These are phyloP conservation scores for Sericinus montela DNA, from an alignment of 2,888 invertebrate species.

Conservation along the genomic window DNA sequence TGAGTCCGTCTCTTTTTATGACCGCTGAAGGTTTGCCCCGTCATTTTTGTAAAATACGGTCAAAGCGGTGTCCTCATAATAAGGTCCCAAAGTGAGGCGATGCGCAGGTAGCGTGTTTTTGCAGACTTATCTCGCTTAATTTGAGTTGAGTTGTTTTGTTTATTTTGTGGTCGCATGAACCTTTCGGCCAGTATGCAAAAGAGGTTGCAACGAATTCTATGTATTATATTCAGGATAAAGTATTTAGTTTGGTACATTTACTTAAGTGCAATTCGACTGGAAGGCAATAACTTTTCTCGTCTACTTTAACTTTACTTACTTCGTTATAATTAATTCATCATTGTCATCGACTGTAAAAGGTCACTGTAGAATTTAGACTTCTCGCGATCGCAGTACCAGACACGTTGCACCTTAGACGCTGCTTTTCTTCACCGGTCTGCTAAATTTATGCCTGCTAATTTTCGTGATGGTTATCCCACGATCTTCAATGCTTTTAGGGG, in stretches of 20 bases:
- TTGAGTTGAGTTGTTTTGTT: conserved; percentile 51
- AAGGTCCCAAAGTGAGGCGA: conserved; percentile 46
- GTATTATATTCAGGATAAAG: conserved; percentile 16
- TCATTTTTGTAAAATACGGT: conserved; percentile 43
- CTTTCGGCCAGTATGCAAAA: conserved; percentile 33
- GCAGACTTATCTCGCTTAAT: conserved; percentile 57
- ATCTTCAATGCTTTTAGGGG: no score
- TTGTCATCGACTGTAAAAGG: no score
- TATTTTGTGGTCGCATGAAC: conserved; percentile 49
- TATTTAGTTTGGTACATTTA: conserved; percentile 17
- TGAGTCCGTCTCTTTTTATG: conserved; percentile 46
- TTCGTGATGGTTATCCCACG: no score
- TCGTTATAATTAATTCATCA: no score
- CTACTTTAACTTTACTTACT: no score
- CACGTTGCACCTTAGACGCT: no score
- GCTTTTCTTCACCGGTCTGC: no score
- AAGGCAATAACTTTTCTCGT: no score
- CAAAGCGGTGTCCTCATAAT: conserved; percentile 36
- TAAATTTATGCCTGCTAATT: no score
- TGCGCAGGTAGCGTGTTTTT: conserved; percentile 70
- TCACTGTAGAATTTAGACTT: no score
- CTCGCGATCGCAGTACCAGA: no score
- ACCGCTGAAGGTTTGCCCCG: conserved; percentile 29
- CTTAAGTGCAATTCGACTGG: not conserved
- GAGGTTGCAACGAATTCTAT: conserved; percentile 18